Conservation (phyloP, 2,797 vertebrate species). For the Todus mexicanus region DNA sequence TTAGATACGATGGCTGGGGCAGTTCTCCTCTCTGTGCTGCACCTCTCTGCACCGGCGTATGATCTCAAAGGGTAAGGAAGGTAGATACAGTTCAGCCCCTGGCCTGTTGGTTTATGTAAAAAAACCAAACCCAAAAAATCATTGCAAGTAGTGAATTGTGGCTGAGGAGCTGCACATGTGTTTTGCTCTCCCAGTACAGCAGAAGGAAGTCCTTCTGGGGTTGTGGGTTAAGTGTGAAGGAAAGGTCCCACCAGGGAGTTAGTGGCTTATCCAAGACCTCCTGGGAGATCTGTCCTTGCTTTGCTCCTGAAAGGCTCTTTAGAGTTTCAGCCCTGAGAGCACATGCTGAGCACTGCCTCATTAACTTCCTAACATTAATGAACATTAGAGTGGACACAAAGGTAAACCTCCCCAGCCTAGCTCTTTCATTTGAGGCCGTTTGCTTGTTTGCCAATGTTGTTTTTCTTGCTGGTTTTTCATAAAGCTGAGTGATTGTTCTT, state of each 20-base stretch:
- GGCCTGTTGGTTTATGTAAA: not conserved
- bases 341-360: not conserved
- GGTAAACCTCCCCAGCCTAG: not conserved
- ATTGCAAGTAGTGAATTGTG: not conserved
- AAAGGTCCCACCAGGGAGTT: not conserved
- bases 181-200: not conserved
- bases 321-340: not conserved
- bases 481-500: not conserved
- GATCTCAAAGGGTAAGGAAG: not conserved
- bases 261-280: not conserved
- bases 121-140: too few relatives aligned
- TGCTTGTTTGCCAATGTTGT: not conserved
- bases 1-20: not conserved
- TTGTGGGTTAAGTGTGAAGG: not conserved
- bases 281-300: not conserved
- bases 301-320: not conserved
- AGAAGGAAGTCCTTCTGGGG: not conserved
- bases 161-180: not conserved
- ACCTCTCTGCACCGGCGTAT: not conserved
- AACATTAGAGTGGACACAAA: not conserved
- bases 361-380: not conserved
- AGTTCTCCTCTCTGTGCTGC: not conserved
- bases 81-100: not conserved
- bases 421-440: not conserved
- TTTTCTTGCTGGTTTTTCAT: not conserved